Evolutionary conservation across 2,888 invertebrate genomes (phyloP).

Genomic region (Eupithecia exiguata): DNA sequence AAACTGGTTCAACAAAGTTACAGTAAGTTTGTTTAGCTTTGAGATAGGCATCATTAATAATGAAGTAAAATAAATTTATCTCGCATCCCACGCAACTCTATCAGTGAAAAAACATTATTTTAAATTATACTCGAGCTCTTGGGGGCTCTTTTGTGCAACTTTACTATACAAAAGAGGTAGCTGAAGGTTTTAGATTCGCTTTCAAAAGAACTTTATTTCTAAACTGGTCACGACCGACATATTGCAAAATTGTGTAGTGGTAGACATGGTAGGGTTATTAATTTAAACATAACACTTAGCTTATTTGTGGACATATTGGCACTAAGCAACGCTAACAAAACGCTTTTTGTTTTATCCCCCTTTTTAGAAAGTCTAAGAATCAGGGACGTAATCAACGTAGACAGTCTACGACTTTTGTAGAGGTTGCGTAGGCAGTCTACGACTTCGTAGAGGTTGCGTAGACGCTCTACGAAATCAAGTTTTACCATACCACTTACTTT

Average conservation of each 20-base stretch:
- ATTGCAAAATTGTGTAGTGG: neutral
- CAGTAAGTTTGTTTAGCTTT: neutral
- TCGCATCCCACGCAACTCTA: neutral
- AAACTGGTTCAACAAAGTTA: neutral
- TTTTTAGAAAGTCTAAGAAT: no score
- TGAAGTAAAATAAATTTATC: neutral
- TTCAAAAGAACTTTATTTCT: neutral
- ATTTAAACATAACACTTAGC: no score
- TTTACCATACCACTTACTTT: neutral
- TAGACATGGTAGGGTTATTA: neutral
- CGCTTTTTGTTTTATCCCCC: neutral
- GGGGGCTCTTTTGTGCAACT: neutral
- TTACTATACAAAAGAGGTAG: neutral
- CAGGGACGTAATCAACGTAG: neutral
- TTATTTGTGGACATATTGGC: neutral
- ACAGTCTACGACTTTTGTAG: neutral
- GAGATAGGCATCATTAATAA: neutral
- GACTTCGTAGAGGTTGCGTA: neutral
- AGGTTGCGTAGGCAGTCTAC: neutral
- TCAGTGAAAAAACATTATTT: neutral
- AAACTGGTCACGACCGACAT: neutral
- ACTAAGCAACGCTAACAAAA: neutral
- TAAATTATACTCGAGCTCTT: neutral
- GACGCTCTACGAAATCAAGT: neutral
- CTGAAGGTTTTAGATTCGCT: no score